phyloP scores from a whole-genome alignment of 2,888 invertebrate species.

The Phortica magna region DNA sequence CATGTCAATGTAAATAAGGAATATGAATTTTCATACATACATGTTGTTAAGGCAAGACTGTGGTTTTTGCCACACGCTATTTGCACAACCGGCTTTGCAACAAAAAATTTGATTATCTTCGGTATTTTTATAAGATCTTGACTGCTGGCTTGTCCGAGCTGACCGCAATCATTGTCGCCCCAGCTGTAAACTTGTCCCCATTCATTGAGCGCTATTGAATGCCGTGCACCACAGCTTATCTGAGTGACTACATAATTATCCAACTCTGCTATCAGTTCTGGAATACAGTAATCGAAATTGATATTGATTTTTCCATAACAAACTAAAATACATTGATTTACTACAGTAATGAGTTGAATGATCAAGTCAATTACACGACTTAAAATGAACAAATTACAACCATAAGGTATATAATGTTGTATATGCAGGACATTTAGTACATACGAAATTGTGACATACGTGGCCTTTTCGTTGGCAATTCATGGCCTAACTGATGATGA shows the following conservation, averaged over 20 bases:
- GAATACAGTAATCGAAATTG: constrained; percentile 51
- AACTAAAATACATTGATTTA: background rate
- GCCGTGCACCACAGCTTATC: constrained; percentile 87
- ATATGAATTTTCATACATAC: constrained; percentile 79
- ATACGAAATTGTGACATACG: constrained; percentile 83
- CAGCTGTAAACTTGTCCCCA: constrained; percentile 95
- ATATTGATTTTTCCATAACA: background rate
- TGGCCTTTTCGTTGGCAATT: constrained; percentile 82
- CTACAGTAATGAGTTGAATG: background rate
- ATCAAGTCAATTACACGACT: background rate
- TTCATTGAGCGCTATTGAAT: constrained; percentile 91
- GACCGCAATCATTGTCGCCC: constrained; percentile 90
- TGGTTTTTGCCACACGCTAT: constrained; percentile 92
- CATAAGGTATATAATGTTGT: background rate
- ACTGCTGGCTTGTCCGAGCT: constrained; percentile 84
- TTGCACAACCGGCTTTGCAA: constrained; percentile 89
- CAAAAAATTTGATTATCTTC: constrained; percentile 87
- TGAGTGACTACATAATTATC: constrained; percentile 85
- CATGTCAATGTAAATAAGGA: too few relatives aligned
- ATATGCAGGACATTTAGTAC: constrained; percentile 69
- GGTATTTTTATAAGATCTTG: constrained; percentile 81
- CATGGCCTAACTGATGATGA: constrained; percentile 92
- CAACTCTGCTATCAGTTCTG: constrained; percentile 85
- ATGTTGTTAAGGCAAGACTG: constrained; percentile 89
- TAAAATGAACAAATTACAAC: background rate